Conservation (phyloP, 2,113 vertebrate species). For the Tragelaphus buxtoni region DNA sequence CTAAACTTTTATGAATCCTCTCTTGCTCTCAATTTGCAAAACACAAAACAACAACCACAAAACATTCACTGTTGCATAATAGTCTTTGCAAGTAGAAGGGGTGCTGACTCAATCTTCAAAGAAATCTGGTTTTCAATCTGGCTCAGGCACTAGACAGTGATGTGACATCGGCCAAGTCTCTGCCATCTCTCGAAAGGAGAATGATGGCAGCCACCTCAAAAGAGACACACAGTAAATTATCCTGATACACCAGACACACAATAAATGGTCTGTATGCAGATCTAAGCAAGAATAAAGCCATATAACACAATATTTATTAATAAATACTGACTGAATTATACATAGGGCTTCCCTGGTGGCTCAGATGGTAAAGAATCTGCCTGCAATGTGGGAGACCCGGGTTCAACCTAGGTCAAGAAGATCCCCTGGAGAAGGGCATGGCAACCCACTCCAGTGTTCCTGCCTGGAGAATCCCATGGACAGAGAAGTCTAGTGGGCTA, state of each 20-base stretch:
- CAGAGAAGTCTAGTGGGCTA: neutral
- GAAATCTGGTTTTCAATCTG: constrained; percentile 10
- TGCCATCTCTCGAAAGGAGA: neutral
- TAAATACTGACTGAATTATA: neutral
- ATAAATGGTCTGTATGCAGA: neutral
- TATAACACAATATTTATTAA: neutral
- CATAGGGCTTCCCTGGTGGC: neutral
- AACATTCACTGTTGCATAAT: neutral
- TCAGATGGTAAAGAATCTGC: neutral
- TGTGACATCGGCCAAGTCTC: neutral
- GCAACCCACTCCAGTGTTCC: neutral
- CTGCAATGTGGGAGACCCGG: neutral
- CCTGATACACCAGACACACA: neutral
- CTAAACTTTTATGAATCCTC: constrained; percentile 25
- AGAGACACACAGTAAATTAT: neutral
- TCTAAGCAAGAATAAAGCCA: neutral
- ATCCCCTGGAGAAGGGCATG: neutral
- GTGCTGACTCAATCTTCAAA: constrained; percentile 14
- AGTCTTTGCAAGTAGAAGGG: neutral
- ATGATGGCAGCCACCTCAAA: neutral
- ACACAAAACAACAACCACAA: neutral
- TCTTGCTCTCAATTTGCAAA: constrained; percentile 26
- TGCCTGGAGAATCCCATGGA: neutral
- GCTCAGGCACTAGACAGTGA: neutral
- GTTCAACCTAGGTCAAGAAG: neutral